Percentiles rank a stretch among this genome's conserved stretches.
These are phyloP conservation scores for Jacana jacana DNA, from an alignment of 2,113 vertebrate species.

Conservation along the genomic window DNA sequence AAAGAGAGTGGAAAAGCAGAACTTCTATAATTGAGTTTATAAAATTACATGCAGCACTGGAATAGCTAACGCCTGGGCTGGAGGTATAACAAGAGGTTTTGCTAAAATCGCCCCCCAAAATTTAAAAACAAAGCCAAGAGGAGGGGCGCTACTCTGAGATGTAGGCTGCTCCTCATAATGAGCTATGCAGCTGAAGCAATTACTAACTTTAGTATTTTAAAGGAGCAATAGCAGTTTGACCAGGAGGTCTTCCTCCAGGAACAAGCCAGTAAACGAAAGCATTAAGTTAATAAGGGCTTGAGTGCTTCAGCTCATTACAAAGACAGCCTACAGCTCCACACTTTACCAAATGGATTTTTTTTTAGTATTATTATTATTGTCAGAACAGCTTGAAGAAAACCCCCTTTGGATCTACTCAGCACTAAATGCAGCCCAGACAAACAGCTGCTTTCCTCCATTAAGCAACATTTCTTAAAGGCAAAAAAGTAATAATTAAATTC, in stretches of 20 bases:
- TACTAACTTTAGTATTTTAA: slow-evolving; percentile 31
- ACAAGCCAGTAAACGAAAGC: slow-evolving; percentile 50
- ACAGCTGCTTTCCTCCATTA: neutral
- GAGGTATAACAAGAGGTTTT: neutral
- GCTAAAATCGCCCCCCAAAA: neutral
- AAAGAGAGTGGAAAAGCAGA: neutral
- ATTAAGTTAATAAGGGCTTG: slow-evolving; percentile 64
- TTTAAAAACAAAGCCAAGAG: neutral
- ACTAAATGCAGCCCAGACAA: slow-evolving; percentile 22
- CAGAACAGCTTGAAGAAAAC: slow-evolving; percentile 22
- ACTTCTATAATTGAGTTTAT: neutral
- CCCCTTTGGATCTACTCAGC: neutral
- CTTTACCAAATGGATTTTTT: neutral
- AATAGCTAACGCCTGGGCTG: neutral
- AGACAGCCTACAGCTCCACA: slow-evolving; percentile 43
- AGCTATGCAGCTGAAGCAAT: slow-evolving; percentile 38
- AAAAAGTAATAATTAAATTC: slow-evolving; percentile 34
- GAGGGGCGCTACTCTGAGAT: neutral
- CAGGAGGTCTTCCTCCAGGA: slow-evolving; percentile 60
- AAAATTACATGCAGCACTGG: neutral
- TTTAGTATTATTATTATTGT: slow-evolving; percentile 1
- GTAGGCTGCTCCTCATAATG: slow-evolving; percentile 2
- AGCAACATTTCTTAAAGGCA: neutral
- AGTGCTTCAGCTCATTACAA: slow-evolving; percentile 56
- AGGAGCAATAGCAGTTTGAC: slow-evolving; percentile 35